phyloP scores from a whole-genome alignment of 2,113 vertebrate genomes.

The Ochotona curzoniae region DNA sequence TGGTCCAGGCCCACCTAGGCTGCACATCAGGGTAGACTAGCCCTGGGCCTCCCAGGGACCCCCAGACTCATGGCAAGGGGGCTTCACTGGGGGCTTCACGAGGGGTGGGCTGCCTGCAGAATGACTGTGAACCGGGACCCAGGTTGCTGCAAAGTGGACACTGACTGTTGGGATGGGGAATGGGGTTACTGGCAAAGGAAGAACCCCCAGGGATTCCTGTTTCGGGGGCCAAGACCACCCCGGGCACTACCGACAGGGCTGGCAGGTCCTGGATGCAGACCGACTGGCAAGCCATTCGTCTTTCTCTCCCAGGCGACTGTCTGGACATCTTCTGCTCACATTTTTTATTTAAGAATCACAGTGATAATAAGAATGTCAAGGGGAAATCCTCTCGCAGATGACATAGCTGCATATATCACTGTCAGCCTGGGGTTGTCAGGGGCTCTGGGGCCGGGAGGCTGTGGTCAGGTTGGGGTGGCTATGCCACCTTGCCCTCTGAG shows the following conservation, averaged over 20 bases:
- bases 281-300: neutral
- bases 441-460: neutral
- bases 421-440: too few relatives aligned
- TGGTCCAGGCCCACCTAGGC: neutral
- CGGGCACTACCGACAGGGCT: accelerated
- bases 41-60: neutral
- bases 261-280: too few relatives aligned
- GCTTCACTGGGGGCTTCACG: neutral
- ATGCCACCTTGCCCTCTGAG: too few relatives aligned
- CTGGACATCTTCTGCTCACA: neutral
- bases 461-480: too few relatives aligned
- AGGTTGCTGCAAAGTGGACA: accelerated
- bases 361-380: slow-evolving; percentile 47
- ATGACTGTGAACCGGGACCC: neutral
- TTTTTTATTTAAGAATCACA: slow-evolving; percentile 57
- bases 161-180: accelerated
- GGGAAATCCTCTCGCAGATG: neutral
- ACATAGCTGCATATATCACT: neutral
- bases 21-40: neutral
- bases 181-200: neutral
- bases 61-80: neutral
- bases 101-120: neutral
- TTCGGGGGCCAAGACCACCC: neutral
- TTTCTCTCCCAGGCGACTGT: neutral
- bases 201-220: neutral